phyloP scores from a whole-genome alignment of 2,888 invertebrate genomes.

The Endotricha flammealis region DNA sequence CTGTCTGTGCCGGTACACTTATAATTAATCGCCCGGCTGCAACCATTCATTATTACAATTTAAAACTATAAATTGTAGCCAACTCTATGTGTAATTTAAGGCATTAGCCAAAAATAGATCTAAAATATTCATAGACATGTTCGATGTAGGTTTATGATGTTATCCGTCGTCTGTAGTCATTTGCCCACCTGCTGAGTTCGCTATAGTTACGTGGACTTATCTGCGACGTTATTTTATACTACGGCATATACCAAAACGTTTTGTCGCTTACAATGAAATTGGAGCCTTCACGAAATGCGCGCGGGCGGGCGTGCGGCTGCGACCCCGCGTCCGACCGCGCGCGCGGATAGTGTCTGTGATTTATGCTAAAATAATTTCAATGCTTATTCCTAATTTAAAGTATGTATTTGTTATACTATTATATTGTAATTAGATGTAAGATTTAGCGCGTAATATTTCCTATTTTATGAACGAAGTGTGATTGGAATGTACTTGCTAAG shows the following conservation, averaged over 20 bases:
- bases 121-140: slow-evolving; percentile 31
- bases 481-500: slow-evolving; percentile 2
- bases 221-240: slow-evolving; percentile 18
- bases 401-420: slow-evolving; percentile 55
- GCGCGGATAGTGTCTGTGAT: slow-evolving; percentile 73
- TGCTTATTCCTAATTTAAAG: slow-evolving; percentile 68
- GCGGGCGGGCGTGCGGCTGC: slow-evolving; percentile 5
- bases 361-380: slow-evolving; percentile 70
- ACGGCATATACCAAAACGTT: neutral
- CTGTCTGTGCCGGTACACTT: too few species aligned
- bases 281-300: neutral
- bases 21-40: too few species aligned
- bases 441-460: slow-evolving; percentile 47
- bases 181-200: slow-evolving; percentile 65
- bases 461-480: slow-evolving; percentile 58
- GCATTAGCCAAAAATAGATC: slow-evolving; percentile 33
- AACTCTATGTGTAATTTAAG: slow-evolving; percentile 23
- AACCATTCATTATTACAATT: slow-evolving; percentile 7
- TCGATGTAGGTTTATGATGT: slow-evolving; percentile 32
- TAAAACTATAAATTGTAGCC: slow-evolving; percentile 16
- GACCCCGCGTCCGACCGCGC: neutral
- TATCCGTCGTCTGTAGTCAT: slow-evolving; percentile 58
- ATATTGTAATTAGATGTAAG: slow-evolving; percentile 63
- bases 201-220: slow-evolving; percentile 40
- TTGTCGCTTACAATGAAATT: neutral